Evolutionary conservation across 2,797 vertebrate genomes (phyloP).

Genomic region (Yasuhikotakia modesta): DNA sequence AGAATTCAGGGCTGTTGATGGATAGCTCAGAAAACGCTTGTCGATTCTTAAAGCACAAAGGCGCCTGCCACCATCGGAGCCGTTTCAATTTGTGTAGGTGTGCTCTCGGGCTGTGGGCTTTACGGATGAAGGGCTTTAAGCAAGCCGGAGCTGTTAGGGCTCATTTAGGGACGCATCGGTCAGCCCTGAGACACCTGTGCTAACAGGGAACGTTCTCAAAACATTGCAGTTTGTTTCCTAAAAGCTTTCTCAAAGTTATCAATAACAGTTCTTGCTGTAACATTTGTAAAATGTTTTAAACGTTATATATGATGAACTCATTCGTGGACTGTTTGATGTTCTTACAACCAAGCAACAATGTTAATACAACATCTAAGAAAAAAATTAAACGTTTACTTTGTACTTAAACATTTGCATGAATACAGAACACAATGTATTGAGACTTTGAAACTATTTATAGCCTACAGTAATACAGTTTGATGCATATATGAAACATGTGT

Average conservation of each 20-base stretch:
- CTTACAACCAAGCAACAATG: no score
- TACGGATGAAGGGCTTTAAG: slow-evolving; percentile 48
- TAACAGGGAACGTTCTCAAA: no score
- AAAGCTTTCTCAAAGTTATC: no score
- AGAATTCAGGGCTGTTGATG: slow-evolving; percentile 28
- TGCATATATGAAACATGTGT: not conserved
- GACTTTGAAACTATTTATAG: not conserved
- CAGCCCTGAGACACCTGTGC: slow-evolving; percentile 10
- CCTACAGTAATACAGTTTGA: not conserved
- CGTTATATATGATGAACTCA: no score
- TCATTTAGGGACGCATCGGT: slow-evolving; percentile 52
- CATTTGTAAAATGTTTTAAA: no score
- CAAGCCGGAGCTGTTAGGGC: slow-evolving; percentile 38
- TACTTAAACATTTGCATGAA: not conserved
- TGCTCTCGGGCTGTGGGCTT: slow-evolving; percentile 34
- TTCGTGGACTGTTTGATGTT: no score
- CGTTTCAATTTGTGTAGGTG: slow-evolving; percentile 51
- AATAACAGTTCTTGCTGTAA: no score
- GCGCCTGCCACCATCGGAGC: slow-evolving; percentile 32
- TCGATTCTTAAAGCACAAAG: slow-evolving; percentile 44
- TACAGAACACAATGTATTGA: not conserved
- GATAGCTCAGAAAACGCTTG: slow-evolving; percentile 45
- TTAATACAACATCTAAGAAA: no score
- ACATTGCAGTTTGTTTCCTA: no score
- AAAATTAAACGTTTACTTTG: no score